Percentiles rank a stretch among this genome's conserved stretches.
Conservation (phyloP, 64 coral and sea anemone species). For the Stylophora pistillata region DNA sequence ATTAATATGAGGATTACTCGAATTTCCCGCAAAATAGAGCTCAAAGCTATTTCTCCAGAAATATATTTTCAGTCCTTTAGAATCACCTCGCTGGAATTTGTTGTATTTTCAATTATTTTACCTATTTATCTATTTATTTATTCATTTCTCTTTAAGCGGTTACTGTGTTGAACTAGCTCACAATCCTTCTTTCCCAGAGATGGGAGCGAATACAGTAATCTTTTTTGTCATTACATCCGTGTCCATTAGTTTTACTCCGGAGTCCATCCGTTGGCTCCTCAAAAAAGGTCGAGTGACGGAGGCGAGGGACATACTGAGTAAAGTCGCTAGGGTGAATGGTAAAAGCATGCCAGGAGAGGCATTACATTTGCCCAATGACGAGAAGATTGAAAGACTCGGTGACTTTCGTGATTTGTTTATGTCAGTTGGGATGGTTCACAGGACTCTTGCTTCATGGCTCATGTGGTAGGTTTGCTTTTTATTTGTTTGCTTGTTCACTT, state of each 20-base stretch:
- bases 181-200: too few species aligned
- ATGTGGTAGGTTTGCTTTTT: conserved; percentile 8
- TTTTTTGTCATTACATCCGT: not conserved
- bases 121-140: too few species aligned
- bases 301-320: not conserved
- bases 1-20: too few species aligned
- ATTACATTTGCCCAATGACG: conserved; percentile 1
- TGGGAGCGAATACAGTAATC: not conserved
- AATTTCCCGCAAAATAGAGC: too few species aligned
- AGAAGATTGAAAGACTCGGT: conserved; percentile 1
- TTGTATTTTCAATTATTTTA: too few species aligned
- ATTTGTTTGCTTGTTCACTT: too few species aligned
- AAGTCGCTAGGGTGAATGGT: conserved; percentile 31
- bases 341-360: conserved; percentile 24
- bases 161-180: too few species aligned
- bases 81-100: too few species aligned
- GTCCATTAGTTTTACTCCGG: conserved; percentile 44
- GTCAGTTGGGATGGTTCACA: conserved; percentile 24
- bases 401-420: conserved; percentile 48
- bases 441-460: conserved; percentile 21
- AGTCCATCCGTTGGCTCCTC: conserved; percentile 61
- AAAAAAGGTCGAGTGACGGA: conserved; percentile 37
- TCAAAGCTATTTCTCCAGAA: too few species aligned
- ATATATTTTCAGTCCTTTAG: too few species aligned
- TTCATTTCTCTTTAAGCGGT: too few species aligned